Conservation (phyloP, 2,888 invertebrate species). For the Sinhomidia bicolor region DNA sequence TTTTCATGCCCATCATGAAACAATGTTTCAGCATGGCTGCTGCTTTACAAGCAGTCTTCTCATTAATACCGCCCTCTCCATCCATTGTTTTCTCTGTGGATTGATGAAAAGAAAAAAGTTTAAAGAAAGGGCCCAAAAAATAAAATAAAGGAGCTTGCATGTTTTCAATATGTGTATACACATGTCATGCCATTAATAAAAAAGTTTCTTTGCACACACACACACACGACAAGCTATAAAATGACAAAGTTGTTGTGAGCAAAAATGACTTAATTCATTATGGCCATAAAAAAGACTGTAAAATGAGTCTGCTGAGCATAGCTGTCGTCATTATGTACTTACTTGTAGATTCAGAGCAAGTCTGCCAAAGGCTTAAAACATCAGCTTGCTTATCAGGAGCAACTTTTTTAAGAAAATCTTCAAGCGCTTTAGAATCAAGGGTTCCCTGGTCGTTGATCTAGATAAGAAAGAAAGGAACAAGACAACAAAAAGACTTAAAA, state of each 20-base stretch:
- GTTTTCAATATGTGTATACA: slow-evolving; percentile 35
- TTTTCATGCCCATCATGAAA: slow-evolving; percentile 57
- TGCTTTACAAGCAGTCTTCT: slow-evolving; percentile 65
- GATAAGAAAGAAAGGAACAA: not conserved
- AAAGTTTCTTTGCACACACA: slow-evolving; percentile 9
- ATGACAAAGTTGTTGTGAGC: not conserved
- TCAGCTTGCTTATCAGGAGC: slow-evolving; percentile 62
- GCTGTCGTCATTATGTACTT: slow-evolving; percentile 36
- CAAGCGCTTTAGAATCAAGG: slow-evolving; percentile 31
- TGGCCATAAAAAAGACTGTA: slow-evolving; percentile 2
- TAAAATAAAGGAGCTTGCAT: not conserved
- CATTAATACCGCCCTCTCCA: slow-evolving; percentile 64
- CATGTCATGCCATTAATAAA: slow-evolving; percentile 33
- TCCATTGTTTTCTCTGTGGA: slow-evolving; percentile 66
- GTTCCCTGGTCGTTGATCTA: slow-evolving; percentile 61
- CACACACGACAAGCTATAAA: not conserved
- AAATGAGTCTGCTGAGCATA: not conserved
- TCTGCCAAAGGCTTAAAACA: slow-evolving; percentile 56
- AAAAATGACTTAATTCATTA: slow-evolving; percentile 49
- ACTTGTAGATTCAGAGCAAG: slow-evolving; percentile 65
- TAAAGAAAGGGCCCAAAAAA: not conserved
- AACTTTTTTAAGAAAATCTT: slow-evolving; percentile 63
- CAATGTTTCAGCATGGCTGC: slow-evolving; percentile 68
- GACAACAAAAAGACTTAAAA: slow-evolving; percentile 36
- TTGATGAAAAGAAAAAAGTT: slow-evolving; percentile 26